Evolutionary conservation across 1,140 invertebrate genomes (phyloP).

Genomic region (Thaumatotibia leucotreta): DNA sequence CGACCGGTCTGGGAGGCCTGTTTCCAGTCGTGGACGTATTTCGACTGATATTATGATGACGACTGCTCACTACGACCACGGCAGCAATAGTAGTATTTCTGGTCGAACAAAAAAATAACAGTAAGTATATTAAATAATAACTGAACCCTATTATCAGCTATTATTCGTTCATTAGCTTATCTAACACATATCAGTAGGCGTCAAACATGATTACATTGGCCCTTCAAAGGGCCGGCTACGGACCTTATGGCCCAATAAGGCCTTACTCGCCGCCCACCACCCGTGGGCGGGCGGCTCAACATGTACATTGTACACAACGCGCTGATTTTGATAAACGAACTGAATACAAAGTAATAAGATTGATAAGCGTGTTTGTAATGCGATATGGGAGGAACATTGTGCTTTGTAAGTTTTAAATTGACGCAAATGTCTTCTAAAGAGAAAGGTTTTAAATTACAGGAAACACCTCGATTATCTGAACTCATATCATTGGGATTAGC

Average conservation of each 20-base stretch:
- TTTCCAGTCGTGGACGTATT: no score
- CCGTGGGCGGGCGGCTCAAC: background rate
- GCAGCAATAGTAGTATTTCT: no score
- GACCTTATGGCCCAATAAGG: background rate
- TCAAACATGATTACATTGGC: background rate
- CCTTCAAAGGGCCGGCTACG: background rate
- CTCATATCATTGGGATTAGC: no score
- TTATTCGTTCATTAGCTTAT: background rate
- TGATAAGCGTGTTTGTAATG: background rate
- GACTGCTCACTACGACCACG: no score
- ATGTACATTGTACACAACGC: background rate
- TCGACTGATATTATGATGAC: no score
- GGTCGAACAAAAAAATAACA: no score
- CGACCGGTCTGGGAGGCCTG: no score
- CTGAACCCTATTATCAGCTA: background rate
- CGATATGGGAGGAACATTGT: background rate
- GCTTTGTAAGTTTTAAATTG: background rate
- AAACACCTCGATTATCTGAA: no score
- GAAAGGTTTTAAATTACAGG: no score
- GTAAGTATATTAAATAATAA: no score
- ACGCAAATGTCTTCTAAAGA: no score
- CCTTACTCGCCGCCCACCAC: constrained; percentile 1
- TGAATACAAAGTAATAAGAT: background rate
- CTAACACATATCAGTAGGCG: background rate
- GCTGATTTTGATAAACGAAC: background rate